Evolutionary conservation across 2,888 invertebrate genomes (phyloP), one percentile per base, ranked within the genome.

Genomic region (Apocheima hispidaria): DNA sequence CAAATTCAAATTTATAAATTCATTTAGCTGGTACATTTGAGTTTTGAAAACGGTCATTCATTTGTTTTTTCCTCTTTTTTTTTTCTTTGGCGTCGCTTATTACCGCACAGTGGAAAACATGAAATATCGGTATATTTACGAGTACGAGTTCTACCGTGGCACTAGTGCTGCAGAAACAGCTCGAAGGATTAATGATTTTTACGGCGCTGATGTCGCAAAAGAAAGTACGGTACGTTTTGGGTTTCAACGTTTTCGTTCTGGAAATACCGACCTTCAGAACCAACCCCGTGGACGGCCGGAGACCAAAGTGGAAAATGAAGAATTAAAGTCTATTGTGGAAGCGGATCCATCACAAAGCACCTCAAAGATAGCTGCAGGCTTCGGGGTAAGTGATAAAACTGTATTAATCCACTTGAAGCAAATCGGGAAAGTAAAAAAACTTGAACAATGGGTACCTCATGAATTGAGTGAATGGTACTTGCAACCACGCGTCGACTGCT

Each of bases 101-200:
- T 2, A 4, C 5, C 23, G 5, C 23, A 23, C 2, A 4, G 5
- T 23, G 5, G 23, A 5, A 23, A 23, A 23, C 23, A 4, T 23
- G 5, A 23, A 23, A 23, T 23, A 23, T 23, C 23, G 23, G 3
- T 2, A 4, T 23, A 23, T 23, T 23, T 23, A 23, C 23, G 23
- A 23, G 5, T 23, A 23, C 3, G 23, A 23, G n/a, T n/a, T n/a
- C 14, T 16, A 16, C 30, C 30, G 10, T 30, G 60, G 67, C 63
- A 66, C 63, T 60, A 67, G 63, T 50, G 66, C 66, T 67, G 64
- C 66, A 60, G 55, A 65, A 70, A 72, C 60, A 51, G 54, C 62
- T 66, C 60, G 65, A 68, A 72, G 60, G 30, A 7, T 30, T 30
- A 4, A 30, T 28, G 40, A 66, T 68, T 56, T 67, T 57, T 68